These are phyloP conservation scores for Urophycis tenuis DNA, from an alignment of 2,797 vertebrate species.

Conservation along the genomic window DNA sequence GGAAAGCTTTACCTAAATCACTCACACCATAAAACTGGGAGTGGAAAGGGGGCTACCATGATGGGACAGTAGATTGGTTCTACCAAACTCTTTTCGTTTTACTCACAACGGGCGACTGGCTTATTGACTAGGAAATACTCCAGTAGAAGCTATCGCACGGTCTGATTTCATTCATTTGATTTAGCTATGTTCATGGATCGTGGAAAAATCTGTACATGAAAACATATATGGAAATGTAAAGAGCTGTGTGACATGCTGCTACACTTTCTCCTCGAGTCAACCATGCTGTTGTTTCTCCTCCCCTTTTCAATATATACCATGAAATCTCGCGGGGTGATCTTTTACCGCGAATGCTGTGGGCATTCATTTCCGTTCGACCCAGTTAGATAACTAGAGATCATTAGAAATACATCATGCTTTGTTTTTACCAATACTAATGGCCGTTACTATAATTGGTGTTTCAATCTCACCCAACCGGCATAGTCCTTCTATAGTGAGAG, in stretches of 20 bases:
- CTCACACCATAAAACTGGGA: not conserved
- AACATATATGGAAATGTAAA: not conserved
- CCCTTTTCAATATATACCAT: slow-evolving; percentile 40
- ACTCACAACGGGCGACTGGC: not conserved
- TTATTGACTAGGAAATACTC: not conserved
- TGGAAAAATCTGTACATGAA: not conserved
- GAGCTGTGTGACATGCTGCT: not conserved
- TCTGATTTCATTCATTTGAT: not conserved
- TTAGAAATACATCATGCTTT: not conserved
- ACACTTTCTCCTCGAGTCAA: not conserved
- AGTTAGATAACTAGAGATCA: slow-evolving; percentile 1
- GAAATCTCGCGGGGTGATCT: slow-evolving; percentile 66
- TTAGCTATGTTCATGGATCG: not conserved
- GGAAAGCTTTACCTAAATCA: too few relatives aligned
- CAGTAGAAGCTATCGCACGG: not conserved
- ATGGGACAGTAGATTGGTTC: slow-evolving; percentile 24
- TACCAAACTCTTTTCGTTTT: slow-evolving; percentile 44
- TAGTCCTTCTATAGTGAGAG: not conserved
- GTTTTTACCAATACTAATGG: not conserved
- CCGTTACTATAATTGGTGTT: not conserved
- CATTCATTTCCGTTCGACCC: slow-evolving; percentile 31
- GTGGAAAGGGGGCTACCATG: not conserved
- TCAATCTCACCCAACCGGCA: not conserved
- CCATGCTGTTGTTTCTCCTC: slow-evolving; percentile 39
- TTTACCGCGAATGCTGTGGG: slow-evolving; percentile 63